phyloP scores from a whole-genome alignment of 2,888 invertebrate genomes.

The Drosophila vallismaia region DNA sequence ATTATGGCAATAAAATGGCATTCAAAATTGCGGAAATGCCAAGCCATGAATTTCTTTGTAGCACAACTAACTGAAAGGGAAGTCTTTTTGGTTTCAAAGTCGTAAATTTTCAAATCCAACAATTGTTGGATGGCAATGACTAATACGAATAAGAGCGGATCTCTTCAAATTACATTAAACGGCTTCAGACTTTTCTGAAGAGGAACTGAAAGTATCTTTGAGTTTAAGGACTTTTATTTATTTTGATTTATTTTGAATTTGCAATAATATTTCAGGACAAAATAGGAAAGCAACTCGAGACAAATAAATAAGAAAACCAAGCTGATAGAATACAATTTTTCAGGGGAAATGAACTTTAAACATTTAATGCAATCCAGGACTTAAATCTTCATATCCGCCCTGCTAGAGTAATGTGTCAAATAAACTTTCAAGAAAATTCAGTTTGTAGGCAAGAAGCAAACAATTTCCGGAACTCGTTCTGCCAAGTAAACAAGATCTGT shows the following conservation, averaged over 20 bases:
- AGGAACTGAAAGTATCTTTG: not conserved
- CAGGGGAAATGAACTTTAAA: constrained; percentile 1
- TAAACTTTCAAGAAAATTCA: constrained; percentile 15
- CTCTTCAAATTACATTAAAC: not conserved
- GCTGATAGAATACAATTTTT: not conserved
- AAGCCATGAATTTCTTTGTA: constrained; percentile 33
- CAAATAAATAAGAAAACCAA: not conserved
- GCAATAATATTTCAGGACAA: not conserved
- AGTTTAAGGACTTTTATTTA: not conserved
- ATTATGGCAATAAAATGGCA: constrained; percentile 65
- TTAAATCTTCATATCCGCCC: constrained; percentile 3
- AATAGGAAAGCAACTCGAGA: not conserved
- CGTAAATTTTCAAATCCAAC: constrained; percentile 5
- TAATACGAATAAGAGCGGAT: not conserved
- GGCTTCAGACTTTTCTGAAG: too few relatives aligned
- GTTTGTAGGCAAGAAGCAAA: constrained; percentile 13
- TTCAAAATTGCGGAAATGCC: constrained; percentile 46
- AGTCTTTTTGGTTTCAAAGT: constrained; percentile 13
- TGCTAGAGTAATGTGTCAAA: constrained; percentile 24
- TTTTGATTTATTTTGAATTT: not conserved
- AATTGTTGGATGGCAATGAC: constrained; percentile 1
- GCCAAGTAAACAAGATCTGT: constrained; percentile 24
- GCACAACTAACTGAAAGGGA: constrained; percentile 12
- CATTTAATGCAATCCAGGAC: not conserved
- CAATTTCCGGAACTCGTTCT: constrained; percentile 31